phyloP scores from a whole-genome alignment of 2,888 invertebrate genomes.

The Ichneumoninae sp. region DNA sequence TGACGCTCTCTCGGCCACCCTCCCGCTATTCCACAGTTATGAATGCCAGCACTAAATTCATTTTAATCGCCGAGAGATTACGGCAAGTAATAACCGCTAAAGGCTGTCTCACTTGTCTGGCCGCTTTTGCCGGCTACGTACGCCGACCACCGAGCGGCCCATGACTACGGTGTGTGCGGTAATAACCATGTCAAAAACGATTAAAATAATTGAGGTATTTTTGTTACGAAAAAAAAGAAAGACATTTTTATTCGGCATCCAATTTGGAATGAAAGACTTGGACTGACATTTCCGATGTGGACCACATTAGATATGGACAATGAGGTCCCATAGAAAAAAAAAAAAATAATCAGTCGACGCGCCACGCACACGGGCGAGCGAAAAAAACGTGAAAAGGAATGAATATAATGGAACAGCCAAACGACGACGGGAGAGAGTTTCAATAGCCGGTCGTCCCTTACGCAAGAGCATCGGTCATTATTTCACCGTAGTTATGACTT shows the following conservation, averaged over 20 bases:
- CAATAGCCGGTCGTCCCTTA: conserved; percentile 39
- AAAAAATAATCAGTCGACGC: not conserved
- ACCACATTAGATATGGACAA: not conserved
- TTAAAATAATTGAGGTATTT: not conserved
- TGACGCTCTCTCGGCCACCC: conserved; percentile 10
- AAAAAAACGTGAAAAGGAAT: conserved; percentile 57
- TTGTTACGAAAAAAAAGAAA: not conserved
- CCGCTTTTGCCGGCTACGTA: conserved; percentile 33
- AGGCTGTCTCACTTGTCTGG: conserved; percentile 72
- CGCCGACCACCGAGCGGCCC: conserved; percentile 3
- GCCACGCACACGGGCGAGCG: not conserved
- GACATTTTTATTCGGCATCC: not conserved
- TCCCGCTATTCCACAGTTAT: conserved; percentile 72
- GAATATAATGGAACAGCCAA: conserved; percentile 75
- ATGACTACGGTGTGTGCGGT: not conserved
- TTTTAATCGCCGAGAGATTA: conserved; percentile 80
- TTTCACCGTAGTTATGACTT: conserved; percentile 64
- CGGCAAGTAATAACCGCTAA: conserved; percentile 80
- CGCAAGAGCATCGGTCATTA: conserved; percentile 72
- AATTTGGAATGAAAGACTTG: not conserved
- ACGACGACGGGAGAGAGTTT: conserved; percentile 52
- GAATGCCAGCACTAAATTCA: conserved; percentile 80
- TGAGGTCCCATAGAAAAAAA: not conserved
- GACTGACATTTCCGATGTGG: not conserved
- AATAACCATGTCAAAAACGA: conserved; percentile 1